Conservation (phyloP, 2,113 vertebrate species). For the Corythoichthys haematopterus region DNA sequence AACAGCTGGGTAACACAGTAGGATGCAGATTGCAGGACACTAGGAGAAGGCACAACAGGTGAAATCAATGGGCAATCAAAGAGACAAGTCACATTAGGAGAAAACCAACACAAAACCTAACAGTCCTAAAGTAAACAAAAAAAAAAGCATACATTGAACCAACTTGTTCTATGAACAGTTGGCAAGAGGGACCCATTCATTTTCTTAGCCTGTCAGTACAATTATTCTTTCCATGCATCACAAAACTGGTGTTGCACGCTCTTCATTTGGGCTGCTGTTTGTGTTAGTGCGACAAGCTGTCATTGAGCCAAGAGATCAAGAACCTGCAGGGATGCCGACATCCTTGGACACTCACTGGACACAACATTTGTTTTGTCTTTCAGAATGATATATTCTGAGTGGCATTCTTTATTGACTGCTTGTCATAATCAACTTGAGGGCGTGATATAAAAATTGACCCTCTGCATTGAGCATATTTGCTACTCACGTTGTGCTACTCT, state of each 20-base stretch:
- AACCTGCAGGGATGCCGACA: conserved; percentile 29
- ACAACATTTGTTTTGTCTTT: no score
- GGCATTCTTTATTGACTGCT: neutral
- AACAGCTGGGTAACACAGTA: no score
- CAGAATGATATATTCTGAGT: neutral
- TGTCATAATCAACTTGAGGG: neutral
- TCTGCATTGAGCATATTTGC: no score
- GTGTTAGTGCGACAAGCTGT: conserved; percentile 25
- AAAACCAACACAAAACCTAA: no score
- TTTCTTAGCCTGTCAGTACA: neutral
- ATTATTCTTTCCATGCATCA: conserved; percentile 31
- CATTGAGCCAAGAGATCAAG: conserved; percentile 15
- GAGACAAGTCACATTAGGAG: no score
- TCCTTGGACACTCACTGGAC: neutral
- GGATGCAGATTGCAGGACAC: no score
- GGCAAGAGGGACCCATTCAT: neutral
- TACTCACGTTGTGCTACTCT: no score
- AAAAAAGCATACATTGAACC: neutral
- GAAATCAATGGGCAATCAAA: no score
- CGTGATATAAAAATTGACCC: neutral
- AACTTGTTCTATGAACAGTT: neutral
- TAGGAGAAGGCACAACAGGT: no score
- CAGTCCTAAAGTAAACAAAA: no score
- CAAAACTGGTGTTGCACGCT: conserved; percentile 9
- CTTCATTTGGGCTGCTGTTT: conserved; percentile 18